Conservation (phyloP, 2,888 invertebrate species). For the Caenorhabditis doughertyi region DNA sequence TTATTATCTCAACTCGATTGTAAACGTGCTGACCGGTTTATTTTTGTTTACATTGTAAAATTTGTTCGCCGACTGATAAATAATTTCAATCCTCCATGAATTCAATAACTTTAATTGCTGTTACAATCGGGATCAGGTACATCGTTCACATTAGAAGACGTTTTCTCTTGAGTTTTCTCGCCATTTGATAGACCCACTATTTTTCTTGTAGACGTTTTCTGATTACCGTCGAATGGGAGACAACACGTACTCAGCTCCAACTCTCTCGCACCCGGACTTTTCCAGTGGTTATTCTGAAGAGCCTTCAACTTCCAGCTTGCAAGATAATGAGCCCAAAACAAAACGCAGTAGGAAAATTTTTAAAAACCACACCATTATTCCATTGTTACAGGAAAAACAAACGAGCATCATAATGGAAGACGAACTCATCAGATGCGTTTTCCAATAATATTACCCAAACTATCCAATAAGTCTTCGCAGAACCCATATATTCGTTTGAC, state of each 20-base stretch:
- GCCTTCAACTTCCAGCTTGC: too few species aligned
- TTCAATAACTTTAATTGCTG: too few species aligned
- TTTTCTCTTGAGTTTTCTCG: too few species aligned
- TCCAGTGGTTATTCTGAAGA: too few species aligned
- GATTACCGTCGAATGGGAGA: too few species aligned
- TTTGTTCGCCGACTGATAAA: conserved; percentile 12
- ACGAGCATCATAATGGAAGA: not conserved
- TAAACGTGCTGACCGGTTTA: conserved; percentile 22
- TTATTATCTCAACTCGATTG: conserved; percentile 12
- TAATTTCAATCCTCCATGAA: not conserved
- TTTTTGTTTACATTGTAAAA: not conserved
- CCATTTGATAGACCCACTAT: too few species aligned
- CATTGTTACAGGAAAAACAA: not conserved
- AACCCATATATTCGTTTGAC: conserved; percentile 32
- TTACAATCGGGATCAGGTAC: too few species aligned
- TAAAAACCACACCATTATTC: too few species aligned
- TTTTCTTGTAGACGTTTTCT: too few species aligned
- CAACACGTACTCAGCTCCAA: too few species aligned
- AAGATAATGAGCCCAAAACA: not conserved
- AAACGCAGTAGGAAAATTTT: not conserved
- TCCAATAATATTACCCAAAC: conserved; percentile 40
- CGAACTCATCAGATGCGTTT: conserved; percentile 22
- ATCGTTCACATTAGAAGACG: too few species aligned
- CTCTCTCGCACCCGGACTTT: too few species aligned
- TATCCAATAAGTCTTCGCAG: conserved; percentile 7